phyloP scores from a whole-genome alignment of 1,140 invertebrate species.

The Agrilus planipennis region DNA sequence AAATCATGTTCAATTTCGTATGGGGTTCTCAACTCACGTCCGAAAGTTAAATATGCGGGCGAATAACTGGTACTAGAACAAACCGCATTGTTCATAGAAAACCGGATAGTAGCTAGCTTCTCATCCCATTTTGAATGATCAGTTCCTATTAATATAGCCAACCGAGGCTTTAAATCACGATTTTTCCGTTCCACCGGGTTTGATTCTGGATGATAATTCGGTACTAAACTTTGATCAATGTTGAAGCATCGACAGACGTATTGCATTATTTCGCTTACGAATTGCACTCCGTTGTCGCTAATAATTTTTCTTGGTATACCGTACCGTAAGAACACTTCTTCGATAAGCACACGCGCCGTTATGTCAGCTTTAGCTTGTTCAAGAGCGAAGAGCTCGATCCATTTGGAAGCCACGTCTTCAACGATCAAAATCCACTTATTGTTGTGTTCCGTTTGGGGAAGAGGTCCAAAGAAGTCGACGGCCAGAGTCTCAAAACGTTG shows the following conservation, averaged over 20 bases:
- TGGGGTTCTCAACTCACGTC: background rate
- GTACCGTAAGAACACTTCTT: constrained; percentile 15
- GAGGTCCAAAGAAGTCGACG: constrained; percentile 26
- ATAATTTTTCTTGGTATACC: constrained; percentile 18
- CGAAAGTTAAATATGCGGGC: constrained; percentile 26
- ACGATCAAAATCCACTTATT: constrained; percentile 5
- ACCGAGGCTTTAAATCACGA: constrained; percentile 29
- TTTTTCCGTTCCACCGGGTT: constrained; percentile 32
- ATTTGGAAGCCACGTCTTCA: constrained; percentile 1
- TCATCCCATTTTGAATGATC: constrained; percentile 29
- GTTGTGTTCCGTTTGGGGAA: constrained; percentile 11
- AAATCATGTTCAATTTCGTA: too few species aligned
- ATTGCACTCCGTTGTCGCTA: constrained; percentile 25
- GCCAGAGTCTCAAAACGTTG: constrained; percentile 21
- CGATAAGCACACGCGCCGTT: background rate
- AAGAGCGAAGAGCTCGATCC: constrained; percentile 7
- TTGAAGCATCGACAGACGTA: constrained; percentile 15
- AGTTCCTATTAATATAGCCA: constrained; percentile 23
- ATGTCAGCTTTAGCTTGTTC: background rate
- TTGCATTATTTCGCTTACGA: constrained; percentile 19
- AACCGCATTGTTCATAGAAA: constrained; percentile 23
- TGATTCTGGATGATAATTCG: constrained; percentile 28
- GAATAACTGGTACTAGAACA: constrained; percentile 22
- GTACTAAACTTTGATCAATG: constrained; percentile 23
- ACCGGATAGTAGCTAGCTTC: constrained; percentile 26